These are phyloP conservation scores for Ciconia boyciana DNA, from an alignment of 2,113 vertebrate species.

Conservation along the genomic window DNA sequence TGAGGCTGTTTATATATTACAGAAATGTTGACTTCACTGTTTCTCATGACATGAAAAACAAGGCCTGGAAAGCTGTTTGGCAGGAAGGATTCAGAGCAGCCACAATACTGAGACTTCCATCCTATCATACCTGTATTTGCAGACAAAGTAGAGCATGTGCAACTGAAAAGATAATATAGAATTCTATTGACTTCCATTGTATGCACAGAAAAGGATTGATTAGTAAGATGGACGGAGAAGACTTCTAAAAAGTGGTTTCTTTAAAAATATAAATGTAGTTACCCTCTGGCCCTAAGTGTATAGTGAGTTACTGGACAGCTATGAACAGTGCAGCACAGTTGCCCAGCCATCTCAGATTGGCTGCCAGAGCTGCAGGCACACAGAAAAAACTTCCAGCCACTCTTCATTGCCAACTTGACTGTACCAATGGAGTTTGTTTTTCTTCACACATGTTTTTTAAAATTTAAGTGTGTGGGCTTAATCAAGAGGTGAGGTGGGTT, in stretches of 20 bases:
- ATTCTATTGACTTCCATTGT: background rate
- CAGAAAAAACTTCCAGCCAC: background rate
- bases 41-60: background rate
- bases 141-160: background rate
- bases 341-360: background rate
- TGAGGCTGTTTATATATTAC: background rate
- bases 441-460: background rate
- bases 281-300: background rate
- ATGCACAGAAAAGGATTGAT: background rate
- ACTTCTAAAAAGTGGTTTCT: background rate
- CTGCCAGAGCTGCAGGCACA: background rate
- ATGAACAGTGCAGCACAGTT: no score
- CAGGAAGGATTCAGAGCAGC: background rate
- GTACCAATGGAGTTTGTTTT: background rate
- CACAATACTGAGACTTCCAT: background rate
- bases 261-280: background rate
- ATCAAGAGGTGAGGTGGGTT: background rate
- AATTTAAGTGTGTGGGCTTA: background rate
- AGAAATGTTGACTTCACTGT: background rate
- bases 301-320: background rate
- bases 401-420: background rate
- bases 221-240: background rate
- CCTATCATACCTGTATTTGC: background rate
- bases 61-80: background rate
- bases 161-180: background rate